Percentiles rank a stretch among this genome's conserved stretches.
These are phyloP conservation scores for Sylvicola fuscatus DNA, from an alignment of 2,888 invertebrate genomes.

Conservation along the genomic window DNA sequence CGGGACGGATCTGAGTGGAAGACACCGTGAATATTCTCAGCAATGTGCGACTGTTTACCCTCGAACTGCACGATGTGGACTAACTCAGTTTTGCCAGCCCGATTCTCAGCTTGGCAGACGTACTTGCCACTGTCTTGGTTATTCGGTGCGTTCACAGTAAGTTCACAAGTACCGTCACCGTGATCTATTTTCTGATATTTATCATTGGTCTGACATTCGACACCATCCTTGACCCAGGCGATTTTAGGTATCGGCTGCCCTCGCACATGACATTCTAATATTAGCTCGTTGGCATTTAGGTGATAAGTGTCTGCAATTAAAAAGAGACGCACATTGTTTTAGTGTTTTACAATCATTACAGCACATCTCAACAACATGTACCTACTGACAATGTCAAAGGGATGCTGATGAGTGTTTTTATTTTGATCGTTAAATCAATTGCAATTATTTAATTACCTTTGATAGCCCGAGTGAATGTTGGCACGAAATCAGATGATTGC, in stretches of 20 bases:
- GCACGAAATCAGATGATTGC: constrained; percentile 36
- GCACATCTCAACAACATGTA: no score
- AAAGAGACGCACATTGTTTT: background rate
- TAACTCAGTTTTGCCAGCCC: constrained; percentile 50
- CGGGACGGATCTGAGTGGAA: constrained; percentile 23
- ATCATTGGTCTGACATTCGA: constrained; percentile 31
- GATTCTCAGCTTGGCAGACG: constrained; percentile 53
- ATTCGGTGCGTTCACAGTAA: constrained; percentile 44
- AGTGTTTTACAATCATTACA: no score
- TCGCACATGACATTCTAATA: constrained; percentile 56
- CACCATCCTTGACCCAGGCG: constrained; percentile 57
- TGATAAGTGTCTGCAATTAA: constrained; percentile 43
- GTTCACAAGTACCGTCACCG: constrained; percentile 51
- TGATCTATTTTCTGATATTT: constrained; percentile 44
- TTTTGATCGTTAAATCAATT: background rate
- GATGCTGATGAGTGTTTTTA: no score
- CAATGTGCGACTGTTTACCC: constrained; percentile 28
- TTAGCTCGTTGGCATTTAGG: constrained; percentile 47
- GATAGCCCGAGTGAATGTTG: constrained; percentile 52
- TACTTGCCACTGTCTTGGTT: constrained; percentile 52
- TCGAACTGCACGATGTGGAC: constrained; percentile 47
- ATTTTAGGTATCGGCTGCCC: constrained; percentile 51
- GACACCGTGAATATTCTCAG: constrained; percentile 25
- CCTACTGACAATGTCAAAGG: no score
- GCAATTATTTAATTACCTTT: constrained; percentile 44